phyloP scores from a whole-genome alignment of 2,888 invertebrate species.

The Deilephila porcellus region DNA sequence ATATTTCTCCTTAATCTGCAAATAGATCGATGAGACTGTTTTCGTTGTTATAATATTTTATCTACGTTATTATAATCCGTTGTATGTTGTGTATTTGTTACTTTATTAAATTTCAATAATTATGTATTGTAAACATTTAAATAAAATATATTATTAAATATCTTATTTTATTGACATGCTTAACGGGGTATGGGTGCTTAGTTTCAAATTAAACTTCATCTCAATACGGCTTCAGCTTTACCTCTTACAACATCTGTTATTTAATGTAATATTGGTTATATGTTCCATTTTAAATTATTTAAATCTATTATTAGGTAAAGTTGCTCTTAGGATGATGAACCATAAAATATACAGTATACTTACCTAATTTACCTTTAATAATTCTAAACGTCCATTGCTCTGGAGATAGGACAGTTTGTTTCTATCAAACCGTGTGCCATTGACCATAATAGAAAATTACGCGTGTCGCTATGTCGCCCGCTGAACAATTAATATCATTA shows the following conservation, averaged over 20 bases:
- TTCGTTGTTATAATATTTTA: background rate
- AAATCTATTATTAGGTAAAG: no score
- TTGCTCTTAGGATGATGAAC: no score
- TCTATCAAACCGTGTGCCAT: background rate
- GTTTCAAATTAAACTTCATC: no score
- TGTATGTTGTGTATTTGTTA: background rate
- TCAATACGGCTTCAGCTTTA: no score
- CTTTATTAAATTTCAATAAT: constrained; percentile 12
- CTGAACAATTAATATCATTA: constrained; percentile 51
- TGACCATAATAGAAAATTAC: constrained; percentile 29
- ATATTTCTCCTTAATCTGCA: background rate
- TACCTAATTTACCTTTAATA: no score
- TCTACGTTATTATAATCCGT: background rate
- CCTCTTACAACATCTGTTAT: no score
- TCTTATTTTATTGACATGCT: background rate
- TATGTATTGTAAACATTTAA: background rate
- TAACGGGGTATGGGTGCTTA: background rate
- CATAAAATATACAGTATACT: no score
- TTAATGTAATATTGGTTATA: no score
- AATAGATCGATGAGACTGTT: background rate
- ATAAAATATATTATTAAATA: constrained; percentile 20
- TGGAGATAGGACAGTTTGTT: background rate
- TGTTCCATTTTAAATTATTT: no score
- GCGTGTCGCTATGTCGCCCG: constrained; percentile 37
- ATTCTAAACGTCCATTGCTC: no score